Base-by-base conservation (phyloP, 1,140 invertebrate species). In the Carposina sasakii region DNA sequence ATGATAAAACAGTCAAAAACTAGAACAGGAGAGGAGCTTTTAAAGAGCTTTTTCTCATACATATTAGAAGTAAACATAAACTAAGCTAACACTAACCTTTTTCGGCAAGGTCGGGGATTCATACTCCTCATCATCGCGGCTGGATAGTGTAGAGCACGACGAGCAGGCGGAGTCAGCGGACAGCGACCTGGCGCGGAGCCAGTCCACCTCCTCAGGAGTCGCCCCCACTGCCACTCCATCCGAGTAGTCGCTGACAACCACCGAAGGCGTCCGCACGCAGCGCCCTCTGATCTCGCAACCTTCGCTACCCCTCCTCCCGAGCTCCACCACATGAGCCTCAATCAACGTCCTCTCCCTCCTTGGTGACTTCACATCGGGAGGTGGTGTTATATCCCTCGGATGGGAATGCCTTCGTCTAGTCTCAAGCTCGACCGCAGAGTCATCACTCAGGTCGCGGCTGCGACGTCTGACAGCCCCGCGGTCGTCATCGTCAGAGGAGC, bases 221-320 rank as follows among this genome's bases (percentile, higher is more conserved):
- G 91, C 87, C 5, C 89, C 90, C 24, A 89, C 85, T 4, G 87
- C 86, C 15, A 89, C 84, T 54, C 92, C 92, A 65, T 94, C 92
- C 0, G 92, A 93, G 64, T 94, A 93, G 71, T 95, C 93, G 58
- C 92, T 94, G 1, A 95, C 91, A 2, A 95, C 92, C 13, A 95
- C 93, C 15, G 92, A 93, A 0, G 93, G 93, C 0, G 93, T 94
- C 22, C 93, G 74, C 66, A 92, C 91, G 60, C 89, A 91, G 1
- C 91, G 85, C 2, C 85, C 84, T 10, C 75, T 64, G 1, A 66
- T 74, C 53, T 81, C 81, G 48, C 72, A 71, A 10, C 78, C 81
- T 48, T 83, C 79, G 61, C 79, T 85, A 21, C 77, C 72, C 40
- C 76, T 56, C 48, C 81, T 60, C 1, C 76, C 78, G 39, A 79